A percentile compares a stretch with the other conserved stretches of the same genome.
Conservation (phyloP, 37 sponge, comb jelly and placozoan species). For the Beroe forskalii region DNA sequence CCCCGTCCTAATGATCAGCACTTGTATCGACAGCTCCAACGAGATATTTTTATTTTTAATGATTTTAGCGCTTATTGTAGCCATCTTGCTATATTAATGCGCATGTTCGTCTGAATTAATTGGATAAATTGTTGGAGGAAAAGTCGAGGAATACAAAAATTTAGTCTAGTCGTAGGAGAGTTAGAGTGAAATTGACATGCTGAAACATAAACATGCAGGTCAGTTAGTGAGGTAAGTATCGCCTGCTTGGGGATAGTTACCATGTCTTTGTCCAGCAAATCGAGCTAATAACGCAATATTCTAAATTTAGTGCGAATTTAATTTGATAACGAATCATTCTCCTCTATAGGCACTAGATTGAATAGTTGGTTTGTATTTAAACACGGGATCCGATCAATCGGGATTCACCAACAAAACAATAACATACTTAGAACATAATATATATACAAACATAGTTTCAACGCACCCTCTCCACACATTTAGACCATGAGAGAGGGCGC, state of each 20-base stretch:
- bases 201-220: not conserved
- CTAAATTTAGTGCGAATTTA: not conserved
- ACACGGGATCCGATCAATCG: no score
- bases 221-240: no score
- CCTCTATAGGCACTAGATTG: no score
- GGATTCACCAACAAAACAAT: no score
- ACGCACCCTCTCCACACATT: no score
- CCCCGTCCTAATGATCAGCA: not conserved
- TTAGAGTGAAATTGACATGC: not conserved
- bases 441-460: no score
- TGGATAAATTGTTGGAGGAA: constrained; percentile 31
- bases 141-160: not conserved
- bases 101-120: constrained; percentile 36
- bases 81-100: constrained; percentile 1
- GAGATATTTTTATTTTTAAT: constrained; percentile 5
- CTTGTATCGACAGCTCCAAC: constrained; percentile 33
- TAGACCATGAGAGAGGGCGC: no score
- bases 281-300: not conserved
- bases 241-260: not conserved
- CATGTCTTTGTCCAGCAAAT: no score
- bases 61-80: constrained; percentile 46
- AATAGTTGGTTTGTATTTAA: no score
- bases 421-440: no score
- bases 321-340: not conserved
- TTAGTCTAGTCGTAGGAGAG: not conserved